Evolutionary conservation across 1,140 invertebrate genomes (phyloP), one percentile per base, ranked within the genome.

Genomic region (Hirudo medicinalis): DNA sequence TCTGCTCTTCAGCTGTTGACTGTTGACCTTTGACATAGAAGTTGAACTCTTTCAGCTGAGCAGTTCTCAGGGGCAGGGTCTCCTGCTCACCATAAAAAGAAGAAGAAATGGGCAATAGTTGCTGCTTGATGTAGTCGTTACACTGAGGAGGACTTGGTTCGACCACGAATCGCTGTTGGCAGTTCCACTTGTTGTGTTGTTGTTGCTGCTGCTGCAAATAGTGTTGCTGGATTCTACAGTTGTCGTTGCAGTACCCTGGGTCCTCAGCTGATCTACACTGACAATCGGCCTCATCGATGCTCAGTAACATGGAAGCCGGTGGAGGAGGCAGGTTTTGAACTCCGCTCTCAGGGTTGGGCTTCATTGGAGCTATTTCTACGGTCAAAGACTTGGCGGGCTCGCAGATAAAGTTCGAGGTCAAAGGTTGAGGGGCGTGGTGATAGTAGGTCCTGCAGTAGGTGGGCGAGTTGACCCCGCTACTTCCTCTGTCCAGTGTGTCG

Each of bases 361-460:
- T 25, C 29, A 32, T 0, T n/a, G 57, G 22, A 13, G 57, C 22
- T 13, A 63, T 6, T 25, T 25, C 29, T 22, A 32, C 57, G 57
- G 13, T 63, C 29, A 32, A 32, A 20, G 57, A 22, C 29, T 63
- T 63, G 57, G 6, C 8, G 19, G 57, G 19, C 1, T 63, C 57
- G 22, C 57, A 25, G 57, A 11, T 63, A 15, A 63, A 63, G 19
- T 63, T 63, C 20, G 22, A 32, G 57, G 57, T 63, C 22, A 32
- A 20, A 25, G 19, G 57, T 25, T 63, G 29, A 13, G 57, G 57
- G 1, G 22, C 11, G 1, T 22, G 29, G 22, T 63, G 57, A n/a
- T 63, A 63, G 57, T 63, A 63, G 57, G 57, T 63, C 57, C 57
- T 22, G 29, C 57, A 63, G 57, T 63, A 63, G 29, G 57, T 63